A percentile compares a stretch with the other conserved stretches of the same genome.
These are phyloP conservation scores for Eolophus roseicapilla DNA, from an alignment of 2,113 vertebrate genomes.

Conservation along the genomic window DNA sequence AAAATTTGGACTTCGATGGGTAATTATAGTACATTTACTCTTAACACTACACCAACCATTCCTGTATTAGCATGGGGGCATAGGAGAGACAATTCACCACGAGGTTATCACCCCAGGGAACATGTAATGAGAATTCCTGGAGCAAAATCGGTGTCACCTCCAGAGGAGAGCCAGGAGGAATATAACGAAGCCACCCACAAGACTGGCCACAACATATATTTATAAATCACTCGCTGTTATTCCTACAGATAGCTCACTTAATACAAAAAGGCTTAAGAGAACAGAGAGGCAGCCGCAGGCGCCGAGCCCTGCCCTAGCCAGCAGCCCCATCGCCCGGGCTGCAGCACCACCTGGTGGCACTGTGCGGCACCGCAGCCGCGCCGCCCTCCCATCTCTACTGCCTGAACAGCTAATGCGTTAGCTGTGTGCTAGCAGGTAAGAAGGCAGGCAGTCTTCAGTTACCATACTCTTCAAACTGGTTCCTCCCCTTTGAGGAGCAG, in stretches of 20 bases:
- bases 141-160: accelerated
- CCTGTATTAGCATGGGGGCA: accelerated
- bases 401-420: accelerated
- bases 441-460: accelerated
- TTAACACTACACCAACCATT: accelerated
- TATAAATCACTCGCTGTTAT: accelerated
- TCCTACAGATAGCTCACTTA: accelerated
- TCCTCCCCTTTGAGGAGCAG: background rate
- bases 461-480: accelerated
- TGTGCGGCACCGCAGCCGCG: accelerated
- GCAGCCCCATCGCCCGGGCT: background rate
- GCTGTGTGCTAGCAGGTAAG: accelerated
- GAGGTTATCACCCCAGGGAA: too few relatives aligned
- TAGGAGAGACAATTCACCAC: background rate
- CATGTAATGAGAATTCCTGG: accelerated
- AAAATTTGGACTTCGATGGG: accelerated
- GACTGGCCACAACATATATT: accelerated
- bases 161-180: accelerated
- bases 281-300: accelerated
- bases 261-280: too few relatives aligned
- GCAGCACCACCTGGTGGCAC: conserved; percentile 47
- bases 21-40: background rate
- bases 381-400: accelerated
- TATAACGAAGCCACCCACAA: accelerated
- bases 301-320: accelerated